Evolutionary conservation across 2,113 vertebrate species (phyloP), one percentile per base, ranked within the genome.

Genomic region (Vireo altiloquus): DNA sequence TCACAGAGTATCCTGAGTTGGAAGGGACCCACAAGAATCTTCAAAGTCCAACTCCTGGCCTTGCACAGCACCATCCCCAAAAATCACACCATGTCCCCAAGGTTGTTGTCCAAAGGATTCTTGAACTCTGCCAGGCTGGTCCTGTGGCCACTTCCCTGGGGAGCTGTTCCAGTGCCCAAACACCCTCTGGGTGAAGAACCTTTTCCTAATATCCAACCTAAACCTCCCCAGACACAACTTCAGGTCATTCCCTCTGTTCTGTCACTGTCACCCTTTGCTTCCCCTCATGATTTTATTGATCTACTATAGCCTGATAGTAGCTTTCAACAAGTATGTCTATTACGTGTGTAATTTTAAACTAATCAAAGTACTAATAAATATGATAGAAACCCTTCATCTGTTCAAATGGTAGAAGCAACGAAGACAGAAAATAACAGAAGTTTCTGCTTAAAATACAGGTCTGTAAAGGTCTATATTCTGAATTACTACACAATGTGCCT

Each of bases 31-130:
- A 46, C 4, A 18, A 40, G 23, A 70, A 61, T 47, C 10, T 46
- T 54, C 28, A 3, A 39, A 53, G 13, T 68, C 23, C 24, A 30
- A 0, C 7, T 46, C 53, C 24, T 53, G 33, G 15, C 24, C 69
- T 28, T 53, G 46, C 11, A 25, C 16, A 44, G 9, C 19, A 74
- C 8, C 33, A 21, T 28, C 39, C 28, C 23, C 19, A 66, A n/a
- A 5, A 52, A 1, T 47, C 16, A 44, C 20, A 39, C 7, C 10
- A 2, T 35, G 16, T 22, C 4, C 57, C 50, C 28, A 7, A 50
- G 21, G 42, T 2, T 5, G 1, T 22, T 72, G 19, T 46, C 15
- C 33, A 75, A 44, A 60, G 0, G 0, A 8, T 39, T 39, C 44
- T 59, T 52, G 68, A 39, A 1, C 19, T 44, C 27, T 72, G 14